A percentile compares a stretch with the other conserved stretches of the same genome.
Evolutionary conservation across 1,140 invertebrate genomes (phyloP).

Genomic region (Cyclina sinensis): DNA sequence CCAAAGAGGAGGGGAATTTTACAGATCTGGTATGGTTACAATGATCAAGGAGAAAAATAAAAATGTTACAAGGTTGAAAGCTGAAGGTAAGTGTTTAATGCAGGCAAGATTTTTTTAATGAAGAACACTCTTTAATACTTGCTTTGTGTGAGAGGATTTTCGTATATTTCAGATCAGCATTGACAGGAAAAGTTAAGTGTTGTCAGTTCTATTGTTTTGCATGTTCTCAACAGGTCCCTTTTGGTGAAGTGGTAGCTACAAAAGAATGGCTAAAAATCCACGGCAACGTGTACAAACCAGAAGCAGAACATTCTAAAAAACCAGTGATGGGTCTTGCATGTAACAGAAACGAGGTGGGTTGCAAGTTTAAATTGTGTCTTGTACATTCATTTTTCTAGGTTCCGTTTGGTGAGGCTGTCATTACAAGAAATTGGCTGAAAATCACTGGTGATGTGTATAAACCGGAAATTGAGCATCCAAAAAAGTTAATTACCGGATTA

Average conservation of each 20-base stretch:
- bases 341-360: conserved; percentile 37
- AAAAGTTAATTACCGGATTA: conserved; percentile 92
- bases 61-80: too few species aligned
- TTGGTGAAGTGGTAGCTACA: conserved; percentile 94
- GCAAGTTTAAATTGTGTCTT: conserved; percentile 10
- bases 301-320: conserved; percentile 89
- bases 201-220: conserved; percentile 31
- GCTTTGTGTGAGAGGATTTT: too few species aligned
- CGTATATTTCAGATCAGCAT: conserved; percentile 14
- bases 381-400: conserved; percentile 87
- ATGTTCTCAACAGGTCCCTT: conserved; percentile 90
- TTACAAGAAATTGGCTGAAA: conserved; percentile 92
- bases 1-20: too few species aligned
- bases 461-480: conserved; percentile 91
- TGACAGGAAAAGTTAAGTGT: not conserved
- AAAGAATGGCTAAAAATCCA: conserved; percentile 92
- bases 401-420: conserved; percentile 95
- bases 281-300: conserved; percentile 91
- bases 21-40: too few species aligned
- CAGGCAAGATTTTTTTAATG: not conserved
- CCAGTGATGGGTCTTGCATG: conserved; percentile 49
- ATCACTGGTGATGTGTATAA: conserved; percentile 91
- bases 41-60: too few species aligned
- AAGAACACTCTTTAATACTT: not conserved
- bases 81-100: not conserved